A percentile compares a stretch with the other conserved stretches of the same genome.
Evolutionary conservation across 2,113 vertebrate genomes (phyloP).

Genomic region (human): DNA sequence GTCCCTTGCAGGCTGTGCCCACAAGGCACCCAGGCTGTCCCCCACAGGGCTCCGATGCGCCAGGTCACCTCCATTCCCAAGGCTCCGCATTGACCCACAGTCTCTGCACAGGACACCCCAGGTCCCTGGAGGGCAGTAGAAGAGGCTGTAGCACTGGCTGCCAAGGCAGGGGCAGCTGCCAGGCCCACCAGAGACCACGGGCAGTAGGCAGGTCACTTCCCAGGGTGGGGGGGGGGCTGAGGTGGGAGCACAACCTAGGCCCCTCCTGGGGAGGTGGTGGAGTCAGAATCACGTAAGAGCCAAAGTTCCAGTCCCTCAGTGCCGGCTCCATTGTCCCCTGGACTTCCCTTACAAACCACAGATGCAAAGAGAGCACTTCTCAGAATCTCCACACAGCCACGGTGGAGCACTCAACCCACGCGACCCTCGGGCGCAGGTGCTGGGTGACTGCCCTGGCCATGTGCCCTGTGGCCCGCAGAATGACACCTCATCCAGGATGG

Average conservation of each 20-base stretch:
- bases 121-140: background rate
- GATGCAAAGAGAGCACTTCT: fast-evolving
- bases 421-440: background rate
- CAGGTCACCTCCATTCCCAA: background rate
- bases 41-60: background rate
- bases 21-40: background rate
- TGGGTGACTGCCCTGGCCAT: background rate
- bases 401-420: fast-evolving
- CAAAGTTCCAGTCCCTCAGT: fast-evolving
- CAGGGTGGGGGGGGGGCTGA: background rate
- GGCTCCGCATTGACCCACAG: background rate
- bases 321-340: background rate
- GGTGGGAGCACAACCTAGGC: background rate
- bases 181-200: background rate
- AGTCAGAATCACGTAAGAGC: fast-evolving
- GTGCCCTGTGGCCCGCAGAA: background rate
- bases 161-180: background rate
- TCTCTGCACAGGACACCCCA: background rate
- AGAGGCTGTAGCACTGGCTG: background rate
- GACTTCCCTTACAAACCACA: background rate
- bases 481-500: no score
- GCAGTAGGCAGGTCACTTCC: background rate
- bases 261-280: fast-evolving
- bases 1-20: background rate
- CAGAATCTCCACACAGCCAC: fast-evolving